phyloP scores from a whole-genome alignment of 2,797 vertebrate species.

The Phoebastria nigripes region DNA sequence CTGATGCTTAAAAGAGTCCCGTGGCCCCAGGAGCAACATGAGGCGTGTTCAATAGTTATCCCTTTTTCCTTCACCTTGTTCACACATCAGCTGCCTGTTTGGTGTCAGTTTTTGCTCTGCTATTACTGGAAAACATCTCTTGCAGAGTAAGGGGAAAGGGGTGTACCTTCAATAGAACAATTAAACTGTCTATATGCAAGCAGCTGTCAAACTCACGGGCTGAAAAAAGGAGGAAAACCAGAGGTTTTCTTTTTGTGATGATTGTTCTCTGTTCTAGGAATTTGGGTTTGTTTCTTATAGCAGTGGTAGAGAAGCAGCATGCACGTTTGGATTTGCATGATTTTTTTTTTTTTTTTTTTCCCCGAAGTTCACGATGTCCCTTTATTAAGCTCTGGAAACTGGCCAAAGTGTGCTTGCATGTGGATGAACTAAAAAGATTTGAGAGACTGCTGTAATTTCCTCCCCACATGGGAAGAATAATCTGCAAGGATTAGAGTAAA shows the following conservation, averaged over 20 bases:
- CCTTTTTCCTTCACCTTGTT: slow-evolving; percentile 62
- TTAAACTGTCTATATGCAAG: not conserved
- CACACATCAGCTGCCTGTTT: slow-evolving; percentile 30
- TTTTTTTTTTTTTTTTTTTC: not conserved
- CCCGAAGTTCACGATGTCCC: not conserved
- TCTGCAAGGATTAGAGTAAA: not conserved
- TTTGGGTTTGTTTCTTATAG: not conserved
- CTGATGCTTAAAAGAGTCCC: slow-evolving; percentile 3
- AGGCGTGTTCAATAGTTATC: not conserved
- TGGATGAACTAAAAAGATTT: slow-evolving; percentile 35
- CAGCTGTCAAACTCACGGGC: not conserved
- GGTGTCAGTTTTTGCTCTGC: slow-evolving; percentile 20
- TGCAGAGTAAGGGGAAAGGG: not conserved
- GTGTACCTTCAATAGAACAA: not conserved
- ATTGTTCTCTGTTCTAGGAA: not conserved
- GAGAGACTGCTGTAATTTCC: slow-evolving; percentile 26
- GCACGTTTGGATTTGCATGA: not conserved
- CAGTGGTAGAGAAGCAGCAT: not conserved
- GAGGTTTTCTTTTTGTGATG: not conserved
- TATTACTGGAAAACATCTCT: slow-evolving; percentile 22
- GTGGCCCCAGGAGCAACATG: not conserved
- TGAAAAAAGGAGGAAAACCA: not conserved
- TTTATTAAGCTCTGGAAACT: slow-evolving; percentile 35
- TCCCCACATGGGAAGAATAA: not conserved
- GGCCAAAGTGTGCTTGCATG: not conserved